Evolutionary conservation across 2,888 invertebrate genomes (phyloP).

Genomic region (Leucoptera coffeella): DNA sequence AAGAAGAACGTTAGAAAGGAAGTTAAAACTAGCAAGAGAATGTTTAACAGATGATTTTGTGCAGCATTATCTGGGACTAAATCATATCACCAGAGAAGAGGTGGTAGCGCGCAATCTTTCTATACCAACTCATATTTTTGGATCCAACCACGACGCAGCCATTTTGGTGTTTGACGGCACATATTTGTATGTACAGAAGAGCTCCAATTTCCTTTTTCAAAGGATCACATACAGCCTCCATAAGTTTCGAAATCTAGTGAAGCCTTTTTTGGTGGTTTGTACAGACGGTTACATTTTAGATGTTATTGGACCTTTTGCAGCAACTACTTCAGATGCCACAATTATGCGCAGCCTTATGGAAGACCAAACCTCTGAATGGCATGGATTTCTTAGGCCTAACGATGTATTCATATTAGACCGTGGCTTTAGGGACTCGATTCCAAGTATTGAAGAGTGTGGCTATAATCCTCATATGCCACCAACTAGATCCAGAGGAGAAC

Average conservation of each 20-base stretch:
- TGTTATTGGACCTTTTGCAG: no score
- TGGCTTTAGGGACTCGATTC: constrained; percentile 7
- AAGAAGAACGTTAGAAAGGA: no score
- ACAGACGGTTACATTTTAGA: no score
- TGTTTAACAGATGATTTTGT: neutral
- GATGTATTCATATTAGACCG: constrained; percentile 8
- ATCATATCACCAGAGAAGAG: neutral
- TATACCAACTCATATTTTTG: no score
- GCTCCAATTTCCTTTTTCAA: constrained; percentile 2
- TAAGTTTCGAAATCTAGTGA: constrained; percentile 4
- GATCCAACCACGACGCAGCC: no score
- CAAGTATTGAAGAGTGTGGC: constrained; percentile 5
- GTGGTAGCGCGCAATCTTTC: neutral
- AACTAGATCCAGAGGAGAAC: constrained; percentile 5
- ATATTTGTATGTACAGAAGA: constrained; percentile 4
- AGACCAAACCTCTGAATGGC: neutral
- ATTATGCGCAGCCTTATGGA: constrained; percentile 2
- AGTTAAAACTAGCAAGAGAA: neutral
- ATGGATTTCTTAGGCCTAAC: constrained; percentile 2
- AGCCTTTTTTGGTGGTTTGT: constrained; percentile 5
- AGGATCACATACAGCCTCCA: constrained; percentile 4
- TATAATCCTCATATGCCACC: constrained; percentile 6
- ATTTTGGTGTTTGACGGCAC: constrained; percentile 4
- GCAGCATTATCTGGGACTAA: neutral
- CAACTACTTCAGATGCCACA: constrained; percentile 4